Evolutionary conservation across 2,888 invertebrate species (phyloP), one percentile per base, ranked within the genome.

Genomic region (Catocala sponsa): DNA sequence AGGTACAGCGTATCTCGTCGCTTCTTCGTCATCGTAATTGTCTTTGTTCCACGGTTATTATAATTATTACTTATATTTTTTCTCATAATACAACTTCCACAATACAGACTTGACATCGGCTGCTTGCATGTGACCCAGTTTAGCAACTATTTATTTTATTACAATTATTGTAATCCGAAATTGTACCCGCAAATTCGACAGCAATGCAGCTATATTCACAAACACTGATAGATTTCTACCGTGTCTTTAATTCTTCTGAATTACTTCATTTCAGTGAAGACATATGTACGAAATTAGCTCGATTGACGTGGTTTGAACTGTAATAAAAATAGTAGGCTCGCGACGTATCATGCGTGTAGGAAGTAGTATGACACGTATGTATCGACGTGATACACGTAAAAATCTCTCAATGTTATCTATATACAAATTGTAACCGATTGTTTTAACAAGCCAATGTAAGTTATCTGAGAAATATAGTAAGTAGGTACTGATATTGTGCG

Each of bases 261-360:
- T 33, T n/a, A 4, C 6, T n/a, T 49, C 9, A 48, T 56, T 66
- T 66, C 49, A 59, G 50, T 51, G 46, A 47, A 59, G 15, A 56
- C 47, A 47, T 13, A 55, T 54, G 49, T 41, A 46, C 53, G 33
- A 55, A 61, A 69, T 65, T 74, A 70, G 10, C 47, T 50, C 51
- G 50, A 52, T 60, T 59, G 63, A 48, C 50, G 63, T 61, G 50
- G 44, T 59, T 65, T 56, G 6, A 13, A 55, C 56, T 59, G 43
- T 15, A 56, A 11, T 71, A 74, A 56, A 55, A 61, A 70, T 74
- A 72, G 41, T 15, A 52, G 61, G 41, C 42, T 43, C 6, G 44
- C 75, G 74, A 75, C 70, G 72, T 65, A 70, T 63, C 25, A 44
- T 25, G 44, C 52, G 65, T 65, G 60, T 70, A 59, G 55, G 70